Percentiles rank a stretch among this genome's conserved stretches.
These are phyloP conservation scores for Drosophila yooni DNA, from an alignment of 2,888 invertebrate genomes.

Conservation along the genomic window DNA sequence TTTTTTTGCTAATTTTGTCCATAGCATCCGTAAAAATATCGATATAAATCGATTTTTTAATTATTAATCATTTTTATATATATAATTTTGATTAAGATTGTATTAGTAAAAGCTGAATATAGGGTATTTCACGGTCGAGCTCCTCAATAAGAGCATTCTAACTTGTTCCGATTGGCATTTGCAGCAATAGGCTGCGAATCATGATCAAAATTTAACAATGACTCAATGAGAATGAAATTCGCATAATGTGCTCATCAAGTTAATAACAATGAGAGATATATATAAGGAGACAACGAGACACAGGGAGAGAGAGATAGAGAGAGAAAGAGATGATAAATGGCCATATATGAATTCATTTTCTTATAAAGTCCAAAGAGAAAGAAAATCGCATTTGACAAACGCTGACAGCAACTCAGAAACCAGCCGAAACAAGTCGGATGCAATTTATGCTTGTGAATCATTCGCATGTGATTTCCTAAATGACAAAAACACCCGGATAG, in stretches of 20 bases:
- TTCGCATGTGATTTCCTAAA: constrained; percentile 65
- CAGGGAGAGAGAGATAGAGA: not conserved
- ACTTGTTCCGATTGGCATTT: constrained; percentile 48
- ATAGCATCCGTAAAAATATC: not conserved
- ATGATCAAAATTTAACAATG: constrained; percentile 64
- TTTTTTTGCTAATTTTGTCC: not conserved
- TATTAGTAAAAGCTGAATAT: not conserved
- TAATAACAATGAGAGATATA: not conserved
- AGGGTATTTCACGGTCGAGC: not conserved
- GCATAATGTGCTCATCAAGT: constrained; percentile 5
- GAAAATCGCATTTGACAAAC: constrained; percentile 42
- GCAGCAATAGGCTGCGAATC: constrained; percentile 57
- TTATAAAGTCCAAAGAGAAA: constrained; percentile 46
- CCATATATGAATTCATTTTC: constrained; percentile 55
- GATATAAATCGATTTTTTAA: not conserved
- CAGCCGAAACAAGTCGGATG: constrained; percentile 13
- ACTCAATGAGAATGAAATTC: constrained; percentile 27
- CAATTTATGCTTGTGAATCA: constrained; percentile 61
- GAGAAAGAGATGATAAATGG: constrained; percentile 6
- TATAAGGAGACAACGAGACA: not conserved
- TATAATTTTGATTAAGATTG: not conserved
- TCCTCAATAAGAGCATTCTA: not conserved
- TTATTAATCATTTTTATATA: no score
- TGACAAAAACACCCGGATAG: constrained; percentile 48
- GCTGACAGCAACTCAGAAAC: constrained; percentile 43